These are phyloP conservation scores for Chiridota heheva DNA, from an alignment of 35 echinoderm and acorn worm species.

Conservation along the genomic window DNA sequence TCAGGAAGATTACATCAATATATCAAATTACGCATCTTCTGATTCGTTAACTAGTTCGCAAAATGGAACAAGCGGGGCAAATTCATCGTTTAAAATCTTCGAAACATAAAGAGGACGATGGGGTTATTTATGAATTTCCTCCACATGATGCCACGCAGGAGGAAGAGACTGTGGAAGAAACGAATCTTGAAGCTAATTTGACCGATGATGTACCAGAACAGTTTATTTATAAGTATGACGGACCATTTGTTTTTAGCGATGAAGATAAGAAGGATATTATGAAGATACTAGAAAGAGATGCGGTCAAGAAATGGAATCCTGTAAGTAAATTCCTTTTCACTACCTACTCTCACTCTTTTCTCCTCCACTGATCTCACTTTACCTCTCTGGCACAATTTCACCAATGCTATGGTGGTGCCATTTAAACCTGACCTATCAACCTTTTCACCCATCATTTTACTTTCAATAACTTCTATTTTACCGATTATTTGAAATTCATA, in stretches of 20 bases:
- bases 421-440: background rate
- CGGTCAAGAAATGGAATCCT: slow-evolving; percentile 86
- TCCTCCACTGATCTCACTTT: too few relatives aligned
- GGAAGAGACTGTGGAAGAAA: slow-evolving; percentile 23
- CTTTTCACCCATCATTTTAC: background rate
- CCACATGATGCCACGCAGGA: slow-evolving; percentile 48
- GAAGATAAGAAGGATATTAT: slow-evolving; percentile 71
- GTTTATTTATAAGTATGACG: slow-evolving; percentile 85
- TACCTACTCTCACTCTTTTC: background rate
- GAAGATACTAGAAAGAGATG: slow-evolving; percentile 68
- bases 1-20: slow-evolving; percentile 71
- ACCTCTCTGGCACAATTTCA: too few relatives aligned
- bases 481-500: background rate
- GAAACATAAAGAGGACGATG: slow-evolving; percentile 35
- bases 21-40: slow-evolving; percentile 75
- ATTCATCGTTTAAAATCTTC: slow-evolving; percentile 7
- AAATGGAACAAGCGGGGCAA: slow-evolving; percentile 41
- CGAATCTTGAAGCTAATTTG: background rate
- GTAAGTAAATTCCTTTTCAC: slow-evolving; percentile 44
- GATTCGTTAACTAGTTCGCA: slow-evolving; percentile 32
- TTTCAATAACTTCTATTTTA: background rate
- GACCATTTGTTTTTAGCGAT: slow-evolving; percentile 70
- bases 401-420: too few relatives aligned
- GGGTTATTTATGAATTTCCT: slow-evolving; percentile 85
- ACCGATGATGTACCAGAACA: slow-evolving; percentile 64